These are phyloP conservation scores for Hypanus sabinus DNA, from an alignment of 2,113 vertebrate genomes.

Conservation along the genomic window DNA sequence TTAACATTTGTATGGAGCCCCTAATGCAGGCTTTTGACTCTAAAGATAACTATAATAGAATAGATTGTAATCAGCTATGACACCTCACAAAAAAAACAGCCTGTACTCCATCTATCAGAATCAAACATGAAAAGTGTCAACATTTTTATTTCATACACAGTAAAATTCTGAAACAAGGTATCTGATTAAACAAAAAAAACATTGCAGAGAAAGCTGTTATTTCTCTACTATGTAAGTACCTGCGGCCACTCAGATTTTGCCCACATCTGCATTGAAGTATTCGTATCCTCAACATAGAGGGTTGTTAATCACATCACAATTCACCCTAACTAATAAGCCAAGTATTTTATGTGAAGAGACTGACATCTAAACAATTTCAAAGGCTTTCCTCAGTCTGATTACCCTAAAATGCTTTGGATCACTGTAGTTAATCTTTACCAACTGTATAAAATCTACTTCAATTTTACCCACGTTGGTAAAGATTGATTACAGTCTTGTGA, in stretches of 20 bases:
- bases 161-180: too few relatives aligned
- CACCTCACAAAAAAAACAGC: not conserved
- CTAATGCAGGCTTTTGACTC: not conserved
- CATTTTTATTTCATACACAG: too few relatives aligned
- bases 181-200: too few relatives aligned
- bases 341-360: not conserved
- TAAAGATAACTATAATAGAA: not conserved
- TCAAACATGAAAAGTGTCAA: too few relatives aligned
- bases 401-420: not conserved
- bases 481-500: not conserved
- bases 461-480: not conserved
- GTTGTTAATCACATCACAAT: too few relatives aligned
- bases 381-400: not conserved
- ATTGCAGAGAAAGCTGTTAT: too few relatives aligned
- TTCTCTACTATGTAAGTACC: too few relatives aligned
- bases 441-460: not conserved
- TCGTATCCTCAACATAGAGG: too few relatives aligned
- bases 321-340: too few relatives aligned
- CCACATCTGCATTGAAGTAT: too few relatives aligned
- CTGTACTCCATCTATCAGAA: not conserved
- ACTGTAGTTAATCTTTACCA: not conserved
- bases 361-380: not conserved
- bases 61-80: not conserved
- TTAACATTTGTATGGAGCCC: not conserved
- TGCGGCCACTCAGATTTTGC: too few relatives aligned